Evolutionary conservation across 2,888 invertebrate genomes (phyloP), one percentile per base, ranked within the genome.

Genomic region (Ormyrus pomaceus): DNA sequence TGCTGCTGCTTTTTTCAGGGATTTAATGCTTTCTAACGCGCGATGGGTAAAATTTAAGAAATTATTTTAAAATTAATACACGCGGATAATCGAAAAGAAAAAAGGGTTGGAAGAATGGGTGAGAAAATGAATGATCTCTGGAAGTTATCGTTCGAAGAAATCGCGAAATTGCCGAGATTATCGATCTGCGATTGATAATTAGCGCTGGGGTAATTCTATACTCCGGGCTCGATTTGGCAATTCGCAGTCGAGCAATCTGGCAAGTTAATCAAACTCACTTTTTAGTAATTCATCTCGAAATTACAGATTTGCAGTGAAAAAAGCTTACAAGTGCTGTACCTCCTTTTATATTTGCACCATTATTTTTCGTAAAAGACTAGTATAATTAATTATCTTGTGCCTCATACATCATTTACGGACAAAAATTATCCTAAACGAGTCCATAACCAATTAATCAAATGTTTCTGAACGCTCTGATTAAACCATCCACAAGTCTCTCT

Each of bases 101-200:
- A 59, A 45, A 50, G 53, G 13, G 55, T n/a, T 45, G 11, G 56
- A 55, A 70, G 69, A 64, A 55, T 77, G 46, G 70, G 77, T 48
- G 72, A 66, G 55, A 11, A 58, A 69, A 70, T 50, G 66, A 56
- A 48, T 46, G 9, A 55, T 51, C n/a, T 45, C 7, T n/a, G 50
- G 51, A 56, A 51, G 19, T 73, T 79, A 79, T 79, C 78, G 56
- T n/a, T 19, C 13, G 45, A 11, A 10, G 45, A 69, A 69, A 79
- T 79, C 78, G 58, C 69, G 7, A 72, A 68, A 73, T 77, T 58
- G 48, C 53, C 19, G 50, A 55, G 59, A 77, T 79, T 71, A 62
- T 56, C 68, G 62, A 79, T 79, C 62, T 56, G n/a, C 68, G 34
- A 68, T 79, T 79, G 69, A 79, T 79, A 79, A 73, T 79, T 79